Conservation (phyloP, 2,797 vertebrate genomes). For the Labeo calbasu region DNA sequence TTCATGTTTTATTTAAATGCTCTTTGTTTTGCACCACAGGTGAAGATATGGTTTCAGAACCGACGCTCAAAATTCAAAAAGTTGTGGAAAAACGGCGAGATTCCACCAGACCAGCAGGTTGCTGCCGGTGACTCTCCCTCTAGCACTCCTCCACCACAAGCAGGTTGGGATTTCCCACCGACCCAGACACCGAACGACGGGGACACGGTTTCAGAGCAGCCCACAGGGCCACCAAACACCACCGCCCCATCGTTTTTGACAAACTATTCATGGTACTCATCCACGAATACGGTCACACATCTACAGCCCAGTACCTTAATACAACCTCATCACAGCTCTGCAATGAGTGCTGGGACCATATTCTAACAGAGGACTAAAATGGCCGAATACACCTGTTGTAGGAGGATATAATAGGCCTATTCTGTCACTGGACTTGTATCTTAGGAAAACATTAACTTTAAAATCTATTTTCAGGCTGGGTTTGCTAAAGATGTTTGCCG, state of each 20-base stretch:
- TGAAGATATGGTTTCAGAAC: slow-evolving; percentile 91
- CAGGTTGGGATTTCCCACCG: slow-evolving; percentile 81
- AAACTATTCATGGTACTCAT: slow-evolving; percentile 84
- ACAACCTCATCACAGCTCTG: slow-evolving; percentile 72
- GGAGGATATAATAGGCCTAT: slow-evolving; percentile 19
- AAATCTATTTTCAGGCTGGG: slow-evolving; percentile 49
- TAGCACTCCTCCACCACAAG: slow-evolving; percentile 74
- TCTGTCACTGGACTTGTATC: slow-evolving; percentile 43
- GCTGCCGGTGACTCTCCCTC: slow-evolving; percentile 76
- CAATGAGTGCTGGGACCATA: slow-evolving; percentile 78
- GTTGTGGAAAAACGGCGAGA: slow-evolving; percentile 87
- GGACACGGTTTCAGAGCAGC: slow-evolving; percentile 69
- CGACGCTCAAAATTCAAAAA: slow-evolving; percentile 88
- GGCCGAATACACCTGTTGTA: slow-evolving; percentile 41
- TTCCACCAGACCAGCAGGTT: slow-evolving; percentile 78
- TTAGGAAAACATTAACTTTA: slow-evolving; percentile 40
- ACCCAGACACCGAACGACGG: slow-evolving; percentile 71
- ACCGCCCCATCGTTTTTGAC: slow-evolving; percentile 79
- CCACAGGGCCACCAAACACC: slow-evolving; percentile 73
- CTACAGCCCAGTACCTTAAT: slow-evolving; percentile 75
- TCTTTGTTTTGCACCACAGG: slow-evolving; percentile 63
- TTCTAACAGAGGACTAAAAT: slow-evolving; percentile 68
- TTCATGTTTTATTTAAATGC: slow-evolving; percentile 19
- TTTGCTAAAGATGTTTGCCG: slow-evolving; percentile 43
- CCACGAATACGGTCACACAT: slow-evolving; percentile 72